Evolutionary conservation across 2,113 vertebrate species (phyloP).

Genomic region (Ptilonorhynchus violaceus): DNA sequence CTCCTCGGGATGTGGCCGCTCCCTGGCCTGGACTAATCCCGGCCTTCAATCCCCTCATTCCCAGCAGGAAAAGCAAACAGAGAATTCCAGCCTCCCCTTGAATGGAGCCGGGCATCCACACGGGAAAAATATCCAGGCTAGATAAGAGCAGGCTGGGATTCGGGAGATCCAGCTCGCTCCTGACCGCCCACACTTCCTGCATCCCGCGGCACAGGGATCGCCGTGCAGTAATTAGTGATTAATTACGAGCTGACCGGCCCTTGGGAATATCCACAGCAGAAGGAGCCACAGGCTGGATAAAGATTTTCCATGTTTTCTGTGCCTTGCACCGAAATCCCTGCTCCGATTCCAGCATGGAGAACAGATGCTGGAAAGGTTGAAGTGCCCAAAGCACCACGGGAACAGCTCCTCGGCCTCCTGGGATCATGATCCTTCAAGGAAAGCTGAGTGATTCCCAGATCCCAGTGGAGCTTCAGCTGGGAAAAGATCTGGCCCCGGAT

Average conservation of each 20-base stretch:
- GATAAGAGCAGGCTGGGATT: background rate
- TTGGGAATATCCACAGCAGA: background rate
- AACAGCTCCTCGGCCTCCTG: no score
- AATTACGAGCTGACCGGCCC: conserved; percentile 8
- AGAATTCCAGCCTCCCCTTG: background rate
- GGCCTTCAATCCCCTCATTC: background rate
- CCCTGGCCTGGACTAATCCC: background rate
- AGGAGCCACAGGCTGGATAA: background rate
- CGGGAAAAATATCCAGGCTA: background rate
- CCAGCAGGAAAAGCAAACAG: background rate
- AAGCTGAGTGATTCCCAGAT: background rate
- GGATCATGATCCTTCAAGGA: background rate
- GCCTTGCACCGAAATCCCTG: background rate
- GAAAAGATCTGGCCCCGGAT: background rate
- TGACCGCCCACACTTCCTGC: background rate
- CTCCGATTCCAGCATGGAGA: background rate
- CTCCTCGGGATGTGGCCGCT: background rate
- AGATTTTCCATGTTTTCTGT: background rate
- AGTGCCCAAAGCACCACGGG: no score
- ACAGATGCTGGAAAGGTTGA: background rate
- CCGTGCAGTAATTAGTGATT: background rate
- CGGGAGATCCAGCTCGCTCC: background rate
- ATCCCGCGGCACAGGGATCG: background rate
- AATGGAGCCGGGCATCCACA: background rate
- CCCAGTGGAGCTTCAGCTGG: background rate